These are phyloP conservation scores for Mus minutoides DNA, from an alignment of 2,797 vertebrate species.

Conservation along the genomic window DNA sequence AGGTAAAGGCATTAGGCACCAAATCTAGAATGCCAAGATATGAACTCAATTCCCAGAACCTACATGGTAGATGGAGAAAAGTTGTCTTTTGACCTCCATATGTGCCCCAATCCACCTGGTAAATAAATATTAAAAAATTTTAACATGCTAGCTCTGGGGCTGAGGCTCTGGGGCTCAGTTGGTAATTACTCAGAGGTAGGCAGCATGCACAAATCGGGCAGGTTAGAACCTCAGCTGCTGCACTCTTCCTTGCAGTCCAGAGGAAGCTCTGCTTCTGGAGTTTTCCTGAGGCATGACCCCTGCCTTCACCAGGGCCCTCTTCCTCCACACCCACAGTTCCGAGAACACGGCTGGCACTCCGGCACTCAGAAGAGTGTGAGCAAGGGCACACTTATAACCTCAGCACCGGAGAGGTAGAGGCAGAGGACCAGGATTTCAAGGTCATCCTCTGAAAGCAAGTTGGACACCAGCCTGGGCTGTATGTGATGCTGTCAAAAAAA, in stretches of 20 bases:
- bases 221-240: neutral
- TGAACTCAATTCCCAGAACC: neutral
- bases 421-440: neutral
- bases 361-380: neutral
- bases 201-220: neutral
- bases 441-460: neutral
- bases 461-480: neutral
- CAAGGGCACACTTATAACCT: neutral
- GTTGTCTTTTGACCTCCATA: neutral
- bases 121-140: neutral
- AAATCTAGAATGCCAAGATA: too few relatives aligned
- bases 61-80: neutral
- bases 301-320: neutral
- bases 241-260: constrained; percentile 27
- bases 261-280: neutral
- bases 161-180: neutral
- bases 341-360: constrained; percentile 44
- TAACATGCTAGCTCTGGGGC: neutral
- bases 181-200: neutral
- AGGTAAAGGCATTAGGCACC: neutral
- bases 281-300: neutral
- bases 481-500: neutral
- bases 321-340: neutral
- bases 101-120: too few relatives aligned
- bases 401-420: neutral